These are phyloP conservation scores for Aphelenchoides besseyi DNA, from an alignment of 1,140 invertebrate genomes.

Conservation along the genomic window DNA sequence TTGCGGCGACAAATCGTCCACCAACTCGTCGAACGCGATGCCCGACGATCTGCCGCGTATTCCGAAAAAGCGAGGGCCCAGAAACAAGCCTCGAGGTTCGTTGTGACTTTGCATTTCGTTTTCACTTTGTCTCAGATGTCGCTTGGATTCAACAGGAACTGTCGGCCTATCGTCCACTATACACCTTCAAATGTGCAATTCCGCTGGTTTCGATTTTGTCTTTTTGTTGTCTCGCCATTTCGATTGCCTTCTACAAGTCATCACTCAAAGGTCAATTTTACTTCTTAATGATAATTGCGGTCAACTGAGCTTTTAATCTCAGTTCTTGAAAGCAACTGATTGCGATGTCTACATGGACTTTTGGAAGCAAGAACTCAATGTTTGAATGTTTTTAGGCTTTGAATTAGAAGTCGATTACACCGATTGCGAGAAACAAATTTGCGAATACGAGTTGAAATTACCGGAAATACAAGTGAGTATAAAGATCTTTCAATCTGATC, in stretches of 20 bases:
- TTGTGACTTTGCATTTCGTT: constrained; percentile 8
- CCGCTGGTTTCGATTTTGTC: not conserved
- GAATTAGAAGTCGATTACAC: constrained; percentile 7
- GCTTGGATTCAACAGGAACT: constrained; percentile 20
- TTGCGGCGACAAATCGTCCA: not conserved
- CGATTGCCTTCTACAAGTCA: constrained; percentile 2
- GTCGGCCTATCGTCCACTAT: constrained; percentile 6
- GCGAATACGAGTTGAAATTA: constrained; percentile 6
- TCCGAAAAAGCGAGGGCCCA: constrained; percentile 18
- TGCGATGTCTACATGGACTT: too few species aligned
- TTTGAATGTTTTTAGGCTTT: not conserved
- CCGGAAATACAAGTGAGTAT: not conserved
- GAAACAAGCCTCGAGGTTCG: constrained; percentile 13
- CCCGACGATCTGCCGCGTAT: constrained; percentile 23
- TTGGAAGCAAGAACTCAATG: not conserved
- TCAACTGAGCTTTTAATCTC: not conserved
- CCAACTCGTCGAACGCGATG: not conserved
- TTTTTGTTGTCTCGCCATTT: not conserved
- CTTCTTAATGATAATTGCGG: not conserved
- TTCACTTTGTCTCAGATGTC: constrained; percentile 3
- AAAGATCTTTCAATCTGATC: not conserved
- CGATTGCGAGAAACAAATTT: not conserved
- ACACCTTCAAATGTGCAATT: constrained; percentile 3
- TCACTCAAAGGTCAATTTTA: not conserved
- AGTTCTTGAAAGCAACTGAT: too few species aligned